These are phyloP conservation scores for Pempheris klunzingeri DNA, from an alignment of 2,797 vertebrate genomes.

Conservation along the genomic window DNA sequence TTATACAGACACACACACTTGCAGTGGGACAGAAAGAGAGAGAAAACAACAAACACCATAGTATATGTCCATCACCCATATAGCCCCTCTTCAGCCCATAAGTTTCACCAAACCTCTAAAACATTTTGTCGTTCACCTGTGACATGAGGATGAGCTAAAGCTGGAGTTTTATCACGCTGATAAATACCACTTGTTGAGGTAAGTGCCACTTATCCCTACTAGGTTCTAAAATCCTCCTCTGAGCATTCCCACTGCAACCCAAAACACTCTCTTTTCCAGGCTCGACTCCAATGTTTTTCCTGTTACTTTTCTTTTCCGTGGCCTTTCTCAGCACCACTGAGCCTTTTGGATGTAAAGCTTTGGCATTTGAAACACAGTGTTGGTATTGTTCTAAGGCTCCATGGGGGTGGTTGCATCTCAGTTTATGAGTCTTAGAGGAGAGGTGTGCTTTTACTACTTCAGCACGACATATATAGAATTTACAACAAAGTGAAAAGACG, in stretches of 20 bases:
- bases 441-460: slow-evolving; percentile 20
- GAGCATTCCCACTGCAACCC: slow-evolving; percentile 50
- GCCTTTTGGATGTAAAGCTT: slow-evolving; percentile 54
- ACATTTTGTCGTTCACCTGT: slow-evolving; percentile 44
- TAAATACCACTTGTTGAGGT: slow-evolving; percentile 55
- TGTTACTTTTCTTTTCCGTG: slow-evolving; percentile 67
- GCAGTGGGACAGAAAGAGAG: neutral
- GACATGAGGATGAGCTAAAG: slow-evolving; percentile 52
- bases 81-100: slow-evolving; percentile 1
- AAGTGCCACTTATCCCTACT: slow-evolving; percentile 58
- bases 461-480: too few species aligned
- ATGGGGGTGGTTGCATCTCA: slow-evolving; percentile 35
- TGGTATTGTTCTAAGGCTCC: slow-evolving; percentile 66
- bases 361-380: slow-evolving; percentile 71
- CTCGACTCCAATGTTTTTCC: slow-evolving; percentile 60
- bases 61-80: neutral
- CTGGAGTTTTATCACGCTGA: slow-evolving; percentile 48
- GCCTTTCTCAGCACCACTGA: slow-evolving; percentile 34
- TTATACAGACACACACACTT: slow-evolving; percentile 19
- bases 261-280: slow-evolving; percentile 68
- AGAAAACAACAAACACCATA: neutral
- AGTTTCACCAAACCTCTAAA: slow-evolving; percentile 50
- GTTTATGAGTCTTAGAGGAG: slow-evolving; percentile 53
- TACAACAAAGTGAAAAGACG: too few species aligned
- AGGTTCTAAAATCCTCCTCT: slow-evolving; percentile 54